Base-by-base conservation (phyloP, 2,888 invertebrate genomes). In the Leptothorax acervorum region DNA sequence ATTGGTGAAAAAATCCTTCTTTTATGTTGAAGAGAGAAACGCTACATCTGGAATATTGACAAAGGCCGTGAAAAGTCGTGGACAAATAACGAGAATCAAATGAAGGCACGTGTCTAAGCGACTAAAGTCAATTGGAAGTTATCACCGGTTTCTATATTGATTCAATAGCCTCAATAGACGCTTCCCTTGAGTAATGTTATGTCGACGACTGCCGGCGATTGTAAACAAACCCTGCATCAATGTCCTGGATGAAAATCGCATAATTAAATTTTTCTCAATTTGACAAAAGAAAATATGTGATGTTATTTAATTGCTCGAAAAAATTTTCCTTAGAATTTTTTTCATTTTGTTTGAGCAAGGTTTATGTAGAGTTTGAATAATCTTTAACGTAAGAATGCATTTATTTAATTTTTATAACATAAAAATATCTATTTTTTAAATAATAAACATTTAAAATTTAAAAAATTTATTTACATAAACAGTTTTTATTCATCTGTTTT, bases 51-150 rank as follows among this genome's bases (percentile, higher is more conserved):
- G 6, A 39, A 63, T 48, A 39, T 53, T 39, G 18, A 65, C 28
- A 28, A 65, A 76, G 53, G 18, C 63, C 12, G 28, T 76, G 76
- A 76, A 76, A 76, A 76, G 39, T 70, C 15, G 15, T 15, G 23
- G 45, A 39, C 15, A 71, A 31, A n/a, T 55, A 70, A 70, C 6
- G 23, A 31, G 71, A 45, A 57, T 66, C 12, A 57, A 79, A 70
- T 23, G 23, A 51, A 68, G 42, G 28, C 68, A 57, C 23, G 31
- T 57, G 55, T 57, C 68, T 39, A 65, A 65, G n/a, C 28, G n/a
- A 68, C 45, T 48, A 60, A 70, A 79, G 48, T 57, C 57, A 79
- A 79, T 81, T 74, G 74, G 53, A 53, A 74, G 74, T 73, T 78
- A 78, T 66, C 31, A 42, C 31, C 5, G 31, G 9, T n/a, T 31